A percentile compares a stretch with the other conserved stretches of the same genome.
These are phyloP conservation scores for Cancer borealis DNA, from an alignment of 2,888 invertebrate species.

Conservation along the genomic window DNA sequence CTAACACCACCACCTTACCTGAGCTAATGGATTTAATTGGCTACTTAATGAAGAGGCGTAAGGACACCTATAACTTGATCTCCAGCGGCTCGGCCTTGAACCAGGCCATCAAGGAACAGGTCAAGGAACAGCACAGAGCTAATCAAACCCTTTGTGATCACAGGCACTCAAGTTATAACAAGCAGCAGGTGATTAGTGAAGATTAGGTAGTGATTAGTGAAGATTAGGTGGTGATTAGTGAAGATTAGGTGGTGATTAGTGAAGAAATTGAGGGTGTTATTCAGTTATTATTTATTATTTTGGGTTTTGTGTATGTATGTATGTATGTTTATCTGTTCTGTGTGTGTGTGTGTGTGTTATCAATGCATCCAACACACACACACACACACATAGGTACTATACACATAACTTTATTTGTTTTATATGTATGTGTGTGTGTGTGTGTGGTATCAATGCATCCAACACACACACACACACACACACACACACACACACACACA, in stretches of 20 bases:
- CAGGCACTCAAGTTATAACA: background rate
- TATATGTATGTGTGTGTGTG: background rate
- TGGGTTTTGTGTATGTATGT: too few species aligned
- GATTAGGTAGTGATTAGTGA: background rate
- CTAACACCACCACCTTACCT: background rate
- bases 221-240: too few species aligned
- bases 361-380: too few species aligned
- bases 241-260: too few species aligned
- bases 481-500: background rate
- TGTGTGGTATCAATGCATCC: background rate
- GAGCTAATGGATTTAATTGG: background rate
- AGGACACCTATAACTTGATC: background rate
- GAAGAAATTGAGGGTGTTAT: too few species aligned
- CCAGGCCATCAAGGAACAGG: background rate
- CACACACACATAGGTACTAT: too few species aligned
- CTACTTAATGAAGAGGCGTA: background rate
- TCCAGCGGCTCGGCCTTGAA: background rate
- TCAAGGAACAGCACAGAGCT: background rate
- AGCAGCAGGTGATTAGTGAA: background rate
- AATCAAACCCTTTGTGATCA: background rate
- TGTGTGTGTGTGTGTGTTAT: too few species aligned
- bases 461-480: too few species aligned
- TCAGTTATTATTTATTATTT: too few species aligned
- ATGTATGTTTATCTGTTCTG: too few species aligned
- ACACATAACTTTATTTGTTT: too few species aligned